Conservation (phyloP, 2,888 invertebrate genomes). For the Spisula subtruncata region DNA sequence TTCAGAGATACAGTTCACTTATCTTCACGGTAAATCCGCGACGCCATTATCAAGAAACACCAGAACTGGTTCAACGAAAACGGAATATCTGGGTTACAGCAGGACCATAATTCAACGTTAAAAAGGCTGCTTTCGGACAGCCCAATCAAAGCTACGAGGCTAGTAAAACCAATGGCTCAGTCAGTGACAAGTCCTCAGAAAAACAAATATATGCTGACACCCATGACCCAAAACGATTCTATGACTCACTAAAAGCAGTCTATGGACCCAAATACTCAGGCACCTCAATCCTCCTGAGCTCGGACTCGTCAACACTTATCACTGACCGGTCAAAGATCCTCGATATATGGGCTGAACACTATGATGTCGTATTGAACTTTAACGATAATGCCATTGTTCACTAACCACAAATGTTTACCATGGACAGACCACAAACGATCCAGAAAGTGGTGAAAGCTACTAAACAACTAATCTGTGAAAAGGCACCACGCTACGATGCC, state of each 20-base stretch:
- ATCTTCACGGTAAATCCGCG: neutral
- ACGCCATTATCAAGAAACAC: neutral
- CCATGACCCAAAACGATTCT: neutral
- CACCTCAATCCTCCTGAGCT: neutral
- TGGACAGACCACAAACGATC: neutral
- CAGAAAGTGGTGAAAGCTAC: neutral
- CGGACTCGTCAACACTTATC: slow-evolving; percentile 14
- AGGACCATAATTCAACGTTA: neutral
- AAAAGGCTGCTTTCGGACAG: neutral
- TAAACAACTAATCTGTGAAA: neutral
- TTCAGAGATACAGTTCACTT: neutral
- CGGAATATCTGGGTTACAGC: neutral
- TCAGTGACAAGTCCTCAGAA: neutral
- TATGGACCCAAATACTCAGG: neutral
- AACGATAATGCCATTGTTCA: slow-evolving; percentile 50
- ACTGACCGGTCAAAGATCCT: slow-evolving; percentile 26
- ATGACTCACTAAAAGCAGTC: neutral
- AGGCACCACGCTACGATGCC: slow-evolving; percentile 46
- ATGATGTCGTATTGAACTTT: slow-evolving; percentile 66
- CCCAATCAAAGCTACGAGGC: neutral
- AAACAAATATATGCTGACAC: slow-evolving; percentile 1
- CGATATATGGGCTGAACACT: slow-evolving; percentile 65
- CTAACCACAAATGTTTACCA: neutral
- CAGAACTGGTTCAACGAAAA: slow-evolving; percentile 5
- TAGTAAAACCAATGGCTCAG: neutral